Percentiles rank a stretch among this genome's conserved stretches.
Evolutionary conservation across 2,113 vertebrate species (phyloP).

Genomic region (Microtus montanus): DNA sequence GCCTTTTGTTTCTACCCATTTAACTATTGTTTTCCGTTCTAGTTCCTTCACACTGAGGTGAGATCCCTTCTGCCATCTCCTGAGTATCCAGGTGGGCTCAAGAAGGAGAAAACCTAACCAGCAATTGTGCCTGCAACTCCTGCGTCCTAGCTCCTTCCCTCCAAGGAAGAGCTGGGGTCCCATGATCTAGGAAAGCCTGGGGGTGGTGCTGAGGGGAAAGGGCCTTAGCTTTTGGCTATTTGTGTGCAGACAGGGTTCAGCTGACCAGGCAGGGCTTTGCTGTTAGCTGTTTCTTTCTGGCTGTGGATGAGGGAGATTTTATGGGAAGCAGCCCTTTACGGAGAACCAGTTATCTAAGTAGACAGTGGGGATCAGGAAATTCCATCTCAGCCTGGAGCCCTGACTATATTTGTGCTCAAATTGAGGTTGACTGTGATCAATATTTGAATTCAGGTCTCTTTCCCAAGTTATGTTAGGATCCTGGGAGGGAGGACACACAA

Average conservation of each 20-base stretch:
- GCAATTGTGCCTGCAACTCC: background rate
- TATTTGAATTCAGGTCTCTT: conserved; percentile 4
- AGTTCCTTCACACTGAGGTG: background rate
- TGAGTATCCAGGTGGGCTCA: background rate
- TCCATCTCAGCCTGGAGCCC: background rate
- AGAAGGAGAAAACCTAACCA: background rate
- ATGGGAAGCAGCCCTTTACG: fast-evolving
- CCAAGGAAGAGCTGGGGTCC: background rate
- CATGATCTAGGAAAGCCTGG: background rate
- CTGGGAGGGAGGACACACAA: background rate
- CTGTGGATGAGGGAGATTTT: fast-evolving
- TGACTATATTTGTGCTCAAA: background rate
- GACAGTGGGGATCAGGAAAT: background rate
- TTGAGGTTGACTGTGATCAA: background rate
- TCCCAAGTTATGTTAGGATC: background rate
- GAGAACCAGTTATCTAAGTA: background rate
- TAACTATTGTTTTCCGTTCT: background rate
- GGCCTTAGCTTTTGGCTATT: background rate
- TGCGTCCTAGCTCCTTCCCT: background rate
- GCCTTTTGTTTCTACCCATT: background rate
- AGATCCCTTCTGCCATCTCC: background rate
- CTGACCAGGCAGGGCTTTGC: background rate
- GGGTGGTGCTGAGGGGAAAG: background rate
- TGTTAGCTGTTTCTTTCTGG: background rate
- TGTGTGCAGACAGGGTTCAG: background rate